A percentile compares a stretch with the other conserved stretches of the same genome.
These are phyloP conservation scores for Crocodylus rhombifer DNA, from an alignment of 2,797 vertebrate species.

Conservation along the genomic window DNA sequence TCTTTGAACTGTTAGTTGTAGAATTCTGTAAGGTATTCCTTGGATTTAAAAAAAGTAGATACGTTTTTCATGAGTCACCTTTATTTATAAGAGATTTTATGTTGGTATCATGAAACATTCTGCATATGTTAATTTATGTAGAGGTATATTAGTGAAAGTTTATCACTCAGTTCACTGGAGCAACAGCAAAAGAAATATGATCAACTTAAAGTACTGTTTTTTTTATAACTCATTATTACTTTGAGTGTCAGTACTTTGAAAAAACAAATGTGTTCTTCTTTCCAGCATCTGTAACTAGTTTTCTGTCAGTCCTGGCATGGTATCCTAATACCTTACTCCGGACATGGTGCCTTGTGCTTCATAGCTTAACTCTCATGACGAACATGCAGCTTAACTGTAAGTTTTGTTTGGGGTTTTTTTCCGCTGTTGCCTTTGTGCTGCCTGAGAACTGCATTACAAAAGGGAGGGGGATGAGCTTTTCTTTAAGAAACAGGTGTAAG, in stretches of 20 bases:
- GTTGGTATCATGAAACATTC: neutral
- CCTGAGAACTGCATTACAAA: neutral
- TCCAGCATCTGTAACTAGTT: slow-evolving; percentile 95
- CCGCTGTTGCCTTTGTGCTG: neutral
- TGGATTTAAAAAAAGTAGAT: neutral
- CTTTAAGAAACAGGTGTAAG: neutral
- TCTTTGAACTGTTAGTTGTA: neutral
- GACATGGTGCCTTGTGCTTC: slow-evolving; percentile 98
- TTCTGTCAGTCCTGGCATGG: slow-evolving; percentile 96
- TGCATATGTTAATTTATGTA: neutral
- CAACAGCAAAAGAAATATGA: neutral
- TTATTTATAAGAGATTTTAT: neutral
- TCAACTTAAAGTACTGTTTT: neutral
- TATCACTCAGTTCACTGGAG: neutral
- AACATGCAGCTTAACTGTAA: slow-evolving; percentile 96
- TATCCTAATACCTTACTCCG: slow-evolving; percentile 96
- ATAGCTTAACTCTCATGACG: slow-evolving; percentile 98
- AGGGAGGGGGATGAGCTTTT: neutral
- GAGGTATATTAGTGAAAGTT: neutral
- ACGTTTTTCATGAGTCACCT: neutral
- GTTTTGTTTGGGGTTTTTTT: slow-evolving; percentile 57
- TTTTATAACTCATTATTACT: neutral
- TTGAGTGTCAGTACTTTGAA: neutral
- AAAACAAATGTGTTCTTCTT: slow-evolving; percentile 17
- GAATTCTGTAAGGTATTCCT: neutral